Conservation (phyloP, 2,797 vertebrate genomes). For the Sebastes cheni region DNA sequence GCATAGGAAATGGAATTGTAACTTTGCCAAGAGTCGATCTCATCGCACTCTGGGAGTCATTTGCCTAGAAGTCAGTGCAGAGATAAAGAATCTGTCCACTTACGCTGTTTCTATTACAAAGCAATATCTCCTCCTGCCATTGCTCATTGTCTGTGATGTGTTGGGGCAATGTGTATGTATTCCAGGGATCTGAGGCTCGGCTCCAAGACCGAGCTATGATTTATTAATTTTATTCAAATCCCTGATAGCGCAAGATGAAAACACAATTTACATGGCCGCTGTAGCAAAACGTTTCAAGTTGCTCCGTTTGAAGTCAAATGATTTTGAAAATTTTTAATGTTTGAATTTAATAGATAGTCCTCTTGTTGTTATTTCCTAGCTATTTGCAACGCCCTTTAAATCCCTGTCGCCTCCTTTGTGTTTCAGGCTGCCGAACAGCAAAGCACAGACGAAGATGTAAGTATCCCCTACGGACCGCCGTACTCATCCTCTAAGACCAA, state of each 20-base stretch:
- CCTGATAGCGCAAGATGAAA: slow-evolving; percentile 38
- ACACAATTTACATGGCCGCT: slow-evolving; percentile 41
- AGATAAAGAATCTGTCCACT: slow-evolving; percentile 69
- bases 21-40: slow-evolving; percentile 51
- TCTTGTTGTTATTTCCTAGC: slow-evolving; percentile 25
- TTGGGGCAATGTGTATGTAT: slow-evolving; percentile 26
- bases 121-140: slow-evolving; percentile 72
- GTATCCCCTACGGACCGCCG: slow-evolving; percentile 51
- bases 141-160: slow-evolving; percentile 70
- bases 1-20: slow-evolving; percentile 70
- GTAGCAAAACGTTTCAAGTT: slow-evolving; percentile 37
- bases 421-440: slow-evolving; percentile 85
- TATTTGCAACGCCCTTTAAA: slow-evolving; percentile 32
- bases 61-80: slow-evolving; percentile 50
- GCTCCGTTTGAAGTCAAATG: slow-evolving; percentile 38
- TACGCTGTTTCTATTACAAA: slow-evolving; percentile 65
- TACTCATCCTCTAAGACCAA: background rate
- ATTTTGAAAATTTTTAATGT: slow-evolving; percentile 19
- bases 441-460: slow-evolving; percentile 84
- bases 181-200: slow-evolving; percentile 15
- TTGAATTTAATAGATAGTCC: slow-evolving; percentile 16
- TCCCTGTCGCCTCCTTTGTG: slow-evolving; percentile 34
- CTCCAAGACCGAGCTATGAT: slow-evolving; percentile 33
- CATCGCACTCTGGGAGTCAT: slow-evolving; percentile 53
- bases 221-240: slow-evolving; percentile 64